These are phyloP conservation scores for Trichechus manatus DNA, from an alignment of 2,113 vertebrate genomes.

Conservation along the genomic window DNA sequence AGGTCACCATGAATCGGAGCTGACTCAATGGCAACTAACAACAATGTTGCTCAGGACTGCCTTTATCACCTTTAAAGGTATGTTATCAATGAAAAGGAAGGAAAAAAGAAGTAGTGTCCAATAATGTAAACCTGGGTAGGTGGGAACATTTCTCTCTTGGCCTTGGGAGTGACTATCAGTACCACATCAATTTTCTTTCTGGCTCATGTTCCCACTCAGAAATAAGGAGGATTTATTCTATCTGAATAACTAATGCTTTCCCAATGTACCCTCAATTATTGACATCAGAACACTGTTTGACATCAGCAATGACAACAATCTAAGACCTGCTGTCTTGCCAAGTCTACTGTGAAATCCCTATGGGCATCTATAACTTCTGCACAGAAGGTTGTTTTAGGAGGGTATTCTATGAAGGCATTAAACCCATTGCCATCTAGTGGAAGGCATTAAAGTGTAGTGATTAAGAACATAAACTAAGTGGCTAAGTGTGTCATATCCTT, in stretches of 20 bases:
- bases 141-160: not conserved
- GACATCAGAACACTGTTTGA: not conserved
- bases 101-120: not conserved
- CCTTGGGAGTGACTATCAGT: not conserved
- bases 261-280: not conserved
- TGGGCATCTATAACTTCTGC: not conserved
- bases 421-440: not conserved
- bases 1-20: no score
- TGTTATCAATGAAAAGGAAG: not conserved
- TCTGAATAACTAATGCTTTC: not conserved
- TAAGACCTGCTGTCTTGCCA: not conserved
- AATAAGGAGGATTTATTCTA: conserved; percentile 23
- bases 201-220: not conserved
- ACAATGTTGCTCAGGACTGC: not conserved
- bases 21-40: no score
- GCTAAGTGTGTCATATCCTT: not conserved
- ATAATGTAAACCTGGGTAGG: not conserved
- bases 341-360: not conserved
- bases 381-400: not conserved
- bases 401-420: not conserved
- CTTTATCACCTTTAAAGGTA: not conserved
- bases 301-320: not conserved
- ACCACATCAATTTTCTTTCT: not conserved
- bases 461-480: not conserved
- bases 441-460: not conserved